Conservation (phyloP, 2,888 invertebrate species). For the Agrotis segetum region DNA sequence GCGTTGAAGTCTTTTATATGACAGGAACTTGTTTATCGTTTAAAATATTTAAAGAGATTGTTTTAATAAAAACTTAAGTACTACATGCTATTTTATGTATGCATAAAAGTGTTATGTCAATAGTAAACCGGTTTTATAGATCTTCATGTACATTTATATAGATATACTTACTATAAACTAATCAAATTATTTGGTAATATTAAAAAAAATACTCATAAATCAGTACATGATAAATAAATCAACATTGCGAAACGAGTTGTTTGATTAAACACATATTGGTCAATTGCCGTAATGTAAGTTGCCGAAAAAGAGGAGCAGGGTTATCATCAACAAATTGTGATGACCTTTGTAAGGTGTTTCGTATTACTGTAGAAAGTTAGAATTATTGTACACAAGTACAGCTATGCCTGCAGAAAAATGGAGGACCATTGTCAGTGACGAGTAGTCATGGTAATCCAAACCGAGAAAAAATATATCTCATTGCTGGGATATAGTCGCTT, state of each 20-base stretch:
- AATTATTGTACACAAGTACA: too few species aligned
- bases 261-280: not conserved
- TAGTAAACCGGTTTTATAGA: constrained; percentile 6
- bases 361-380: too few species aligned
- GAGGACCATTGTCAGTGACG: too few species aligned
- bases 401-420: not conserved
- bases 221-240: not conserved
- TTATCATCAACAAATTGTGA: too few species aligned
- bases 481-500: too few species aligned
- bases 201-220: not conserved
- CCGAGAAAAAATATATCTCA: too few species aligned
- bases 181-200: constrained; percentile 8
- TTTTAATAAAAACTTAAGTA: constrained; percentile 6
- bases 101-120: constrained; percentile 4
- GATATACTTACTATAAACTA: not conserved
- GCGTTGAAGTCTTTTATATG: constrained; percentile 71
- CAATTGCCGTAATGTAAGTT: not conserved
- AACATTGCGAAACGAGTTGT: not conserved
- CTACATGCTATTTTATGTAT: not conserved
- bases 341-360: too few species aligned
- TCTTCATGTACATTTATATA: constrained; percentile 12
- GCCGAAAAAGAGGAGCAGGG: not conserved
- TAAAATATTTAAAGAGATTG: not conserved
- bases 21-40: constrained; percentile 6
- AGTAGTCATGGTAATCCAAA: too few species aligned